Evolutionary conservation across 2,888 invertebrate species (phyloP), one percentile per base, ranked within the genome.

Genomic region (Ormyrus pomaceus): DNA sequence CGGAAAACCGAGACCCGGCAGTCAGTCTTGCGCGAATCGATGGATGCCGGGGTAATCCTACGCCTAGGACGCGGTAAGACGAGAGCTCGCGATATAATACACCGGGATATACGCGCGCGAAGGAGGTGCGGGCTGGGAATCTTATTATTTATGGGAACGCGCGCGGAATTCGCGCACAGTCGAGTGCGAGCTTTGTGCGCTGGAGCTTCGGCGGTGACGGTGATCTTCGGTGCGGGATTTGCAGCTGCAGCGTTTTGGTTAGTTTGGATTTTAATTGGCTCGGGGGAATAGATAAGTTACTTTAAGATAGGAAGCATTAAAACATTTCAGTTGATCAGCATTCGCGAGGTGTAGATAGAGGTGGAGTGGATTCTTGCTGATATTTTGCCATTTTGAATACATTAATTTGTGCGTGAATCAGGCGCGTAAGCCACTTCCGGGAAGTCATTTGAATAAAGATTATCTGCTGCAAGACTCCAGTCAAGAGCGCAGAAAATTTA

Each of bases 71-170:
- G 59, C 46, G 45, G 79, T 75, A 75, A 79, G 65, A 62, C 75
- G 79, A 79, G 79, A 65, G 59, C 0, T 0, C 34, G 46, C 61
- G 72, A 78, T 64, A 72, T 72, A 72, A 71, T 71, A 19, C 3
- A 34, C 34, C 34, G 34, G 34, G 34, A 34, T 34, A 34, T 34
- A 1, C 34, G 34, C 34, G 34, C 34, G 34, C 34, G 34, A 34
- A 34, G 34, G 34, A 34, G 34, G 34, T 34, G 34, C 13, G 9
- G 11, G 13, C 59, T 10, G 55, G 34, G 75, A 71, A 79, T 80
- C 48, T 68, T 72, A 71, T 58, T 80, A 80, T 80, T 76, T 73
- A 80, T 80, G 72, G 73, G 76, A 80, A 69, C 59, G 80, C 66
- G 13, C 34, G n/a, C 46, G 9, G 59, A 55, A 77, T 73, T 55